phyloP scores from a whole-genome alignment of 2,888 invertebrate species.

The Melipona beecheii region DNA sequence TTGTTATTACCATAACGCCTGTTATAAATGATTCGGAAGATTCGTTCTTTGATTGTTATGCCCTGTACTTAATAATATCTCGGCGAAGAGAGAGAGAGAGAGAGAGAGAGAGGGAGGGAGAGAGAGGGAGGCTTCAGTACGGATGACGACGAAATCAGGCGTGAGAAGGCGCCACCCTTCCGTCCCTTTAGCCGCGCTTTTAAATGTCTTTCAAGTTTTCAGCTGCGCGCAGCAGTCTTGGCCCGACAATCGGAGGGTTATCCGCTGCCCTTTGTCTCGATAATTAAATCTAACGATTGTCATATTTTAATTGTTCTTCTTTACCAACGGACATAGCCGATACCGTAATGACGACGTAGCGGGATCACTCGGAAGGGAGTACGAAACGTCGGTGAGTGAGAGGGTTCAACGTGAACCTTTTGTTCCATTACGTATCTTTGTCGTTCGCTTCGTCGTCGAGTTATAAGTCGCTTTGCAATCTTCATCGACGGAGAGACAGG shows the following conservation, averaged over 20 bases:
- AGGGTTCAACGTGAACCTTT: conserved; percentile 51
- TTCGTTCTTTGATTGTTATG: conserved; percentile 75
- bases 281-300: conserved; percentile 84
- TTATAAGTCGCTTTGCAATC: conserved; percentile 51
- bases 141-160: conserved; percentile 67
- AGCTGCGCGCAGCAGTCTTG: conserved; percentile 79
- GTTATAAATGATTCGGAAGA: conserved; percentile 78
- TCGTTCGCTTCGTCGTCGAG: conserved; percentile 48
- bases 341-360: conserved; percentile 63
- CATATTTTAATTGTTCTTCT: conserved; percentile 83
- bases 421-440: conserved; percentile 64
- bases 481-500: conserved; percentile 57
- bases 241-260: conserved; percentile 59
- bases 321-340: conserved; percentile 67
- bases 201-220: conserved; percentile 82
- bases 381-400: neutral
- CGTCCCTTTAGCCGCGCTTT: conserved; percentile 77
- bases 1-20: conserved; percentile 73
- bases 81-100: conserved; percentile 28
- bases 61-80: conserved; percentile 74
- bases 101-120: too few species aligned
- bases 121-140: conserved; percentile 46
- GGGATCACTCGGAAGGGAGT: conserved; percentile 31
- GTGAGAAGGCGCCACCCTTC: conserved; percentile 57
- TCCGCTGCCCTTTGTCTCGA: conserved; percentile 77